Evolutionary conservation across 2,888 invertebrate species (phyloP), one percentile per base, ranked within the genome.

Genomic region (Megaustenia siamemsis): DNA sequence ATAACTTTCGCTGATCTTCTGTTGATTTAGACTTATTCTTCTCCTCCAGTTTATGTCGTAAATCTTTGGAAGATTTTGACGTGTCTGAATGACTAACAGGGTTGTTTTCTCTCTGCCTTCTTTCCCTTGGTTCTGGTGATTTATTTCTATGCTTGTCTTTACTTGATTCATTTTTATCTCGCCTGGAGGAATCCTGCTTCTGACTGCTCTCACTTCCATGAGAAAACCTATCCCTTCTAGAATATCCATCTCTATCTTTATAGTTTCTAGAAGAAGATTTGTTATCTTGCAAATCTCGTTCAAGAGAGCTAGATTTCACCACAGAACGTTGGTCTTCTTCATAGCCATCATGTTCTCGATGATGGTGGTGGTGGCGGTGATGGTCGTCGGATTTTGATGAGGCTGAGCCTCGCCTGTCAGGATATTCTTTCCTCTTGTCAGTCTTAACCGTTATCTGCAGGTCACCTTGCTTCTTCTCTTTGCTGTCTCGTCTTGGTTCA

Each of bases 1-100:
- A 92, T 32, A 92, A 90, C 83, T 92, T 92, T 8, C 93, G 86
- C 43, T 90, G 89, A 40, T 88, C 45, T 1, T 85, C 78, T 8
- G 84, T 68, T 24, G 81, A 78, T 24, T 86, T 82, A 12, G 83
- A 32, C 32, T 86, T 86, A 12, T 69, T 77, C 56, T 81, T 85
- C 32, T 87, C 87, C 28, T 87, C 87, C n/a, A 87, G 75, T 32
- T 86, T 82, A 21, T 86, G 84, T 21, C 87, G 75, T 10, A 87
- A 56, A 43, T 86, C 87, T 69, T 82, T 86, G 35, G 83, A 76
- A 15, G 83, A 78, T 38, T 84, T 87, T 40, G 77, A 77, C 18
- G 63, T 63, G 38, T 75, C 77, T 8, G 63, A 10, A n/a, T 60
- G 79, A 63, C 66, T 82, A 56, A 38, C 60, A n/a, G 49, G 38